Base-by-base conservation (phyloP, 2,888 invertebrate genomes). In the Sinodicranocentrus sp. region DNA sequence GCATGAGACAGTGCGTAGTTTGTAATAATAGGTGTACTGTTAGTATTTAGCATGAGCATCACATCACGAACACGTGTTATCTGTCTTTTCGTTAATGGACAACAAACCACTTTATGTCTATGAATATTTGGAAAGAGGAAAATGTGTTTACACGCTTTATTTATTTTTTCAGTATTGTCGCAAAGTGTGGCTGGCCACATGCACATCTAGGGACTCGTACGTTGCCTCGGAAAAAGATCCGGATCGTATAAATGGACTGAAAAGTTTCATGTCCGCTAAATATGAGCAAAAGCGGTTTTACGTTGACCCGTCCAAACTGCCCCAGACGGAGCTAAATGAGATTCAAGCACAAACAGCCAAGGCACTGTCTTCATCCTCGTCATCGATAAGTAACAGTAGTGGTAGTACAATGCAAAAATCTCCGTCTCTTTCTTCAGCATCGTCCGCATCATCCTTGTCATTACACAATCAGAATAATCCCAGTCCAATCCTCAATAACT, bases 101-200 rank as follows among this genome's bases (percentile, higher is more conserved):
- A n/a, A n/a, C n/a, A n/a, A n/a, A n/a, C n/a, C n/a, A n/a, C n/a
- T n/a, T n/a, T n/a, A n/a, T n/a, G n/a, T n/a, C n/a, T n/a, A n/a
- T n/a, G n/a, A n/a, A n/a, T n/a, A n/a, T n/a, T n/a, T n/a, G n/a
- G n/a, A n/a, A n/a, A n/a, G n/a, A n/a, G n/a, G n/a, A n/a, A n/a
- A n/a, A n/a, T n/a, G n/a, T n/a, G n/a, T n/a, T n/a, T n/a, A n/a
- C n/a, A n/a, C n/a, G n/a, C n/a, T 25, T 39, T 59, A 33, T 76
- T 43, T 23, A 84, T 61, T 70, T 76, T 89, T 90, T 28, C 90
- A 93, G 92, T 94, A 95, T 90, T 98, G 98, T 91, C 94, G 94
- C 90, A 94, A 95, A 91, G 95, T 97, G 89, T 99, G 98, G 97
- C 92, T 99, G 89, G 98, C 97, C 8, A 88, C 88, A 23, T 86